phyloP scores from a whole-genome alignment of 2,888 invertebrate genomes.

The Podotricha telesiphe region DNA sequence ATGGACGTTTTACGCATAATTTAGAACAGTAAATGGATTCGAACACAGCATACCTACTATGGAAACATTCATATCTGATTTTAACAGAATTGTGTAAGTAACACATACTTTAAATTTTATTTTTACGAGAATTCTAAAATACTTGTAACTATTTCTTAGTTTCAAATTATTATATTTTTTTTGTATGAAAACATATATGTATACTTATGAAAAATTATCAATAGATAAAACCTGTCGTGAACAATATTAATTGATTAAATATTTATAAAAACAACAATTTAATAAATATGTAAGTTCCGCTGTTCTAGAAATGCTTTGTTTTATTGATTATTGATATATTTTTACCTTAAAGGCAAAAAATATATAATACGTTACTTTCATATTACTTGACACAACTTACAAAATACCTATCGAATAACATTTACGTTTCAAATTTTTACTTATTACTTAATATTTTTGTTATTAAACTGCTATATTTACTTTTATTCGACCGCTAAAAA shows the following conservation, averaged over 20 bases:
- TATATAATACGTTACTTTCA: neutral
- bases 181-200: neutral
- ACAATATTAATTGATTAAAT: no score
- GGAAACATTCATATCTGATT: conserved; percentile 42
- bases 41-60: conserved; percentile 76
- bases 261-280: no score
- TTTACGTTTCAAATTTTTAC: neutral
- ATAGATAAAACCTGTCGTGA: no score
- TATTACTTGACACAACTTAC: conserved; percentile 15
- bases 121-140: neutral
- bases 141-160: neutral
- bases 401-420: neutral
- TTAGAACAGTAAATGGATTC: conserved; percentile 85
- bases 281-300: neutral
- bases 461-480: no score
- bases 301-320: neutral
- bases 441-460: neutral
- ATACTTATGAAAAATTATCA: no score
- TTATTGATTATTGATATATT: no score
- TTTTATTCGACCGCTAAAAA: no score
- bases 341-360: neutral
- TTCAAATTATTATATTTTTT: neutral
- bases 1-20: conserved; percentile 85
- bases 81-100: neutral
- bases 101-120: neutral